Percentiles rank a stretch among this genome's conserved stretches.
These are phyloP conservation scores for Hydractinia echinata DNA, from an alignment of 30 jellyfish, hydroid and myxozoan species.

Conservation along the genomic window DNA sequence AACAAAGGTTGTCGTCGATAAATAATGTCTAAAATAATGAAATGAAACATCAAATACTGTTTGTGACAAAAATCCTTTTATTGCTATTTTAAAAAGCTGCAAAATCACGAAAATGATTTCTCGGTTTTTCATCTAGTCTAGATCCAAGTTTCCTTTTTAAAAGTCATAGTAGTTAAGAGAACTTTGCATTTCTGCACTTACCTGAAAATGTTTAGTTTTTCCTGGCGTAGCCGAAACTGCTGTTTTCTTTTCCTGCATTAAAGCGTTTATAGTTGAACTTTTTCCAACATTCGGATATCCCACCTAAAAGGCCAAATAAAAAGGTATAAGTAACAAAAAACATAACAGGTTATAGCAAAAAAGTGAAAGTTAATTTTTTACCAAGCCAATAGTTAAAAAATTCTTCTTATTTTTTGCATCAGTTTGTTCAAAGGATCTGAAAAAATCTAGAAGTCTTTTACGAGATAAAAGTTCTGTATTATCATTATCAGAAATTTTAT, in stretches of 20 bases:
- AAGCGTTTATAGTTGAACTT: constrained; percentile 91
- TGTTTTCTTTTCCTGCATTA: constrained; percentile 71
- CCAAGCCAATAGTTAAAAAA: constrained; percentile 31
- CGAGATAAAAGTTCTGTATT: constrained; percentile 29
- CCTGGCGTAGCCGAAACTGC: constrained; percentile 99
- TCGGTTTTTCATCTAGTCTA: not conserved
- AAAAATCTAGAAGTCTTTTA: constrained; percentile 43
- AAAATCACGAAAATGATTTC: not conserved
- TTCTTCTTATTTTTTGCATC: not conserved
- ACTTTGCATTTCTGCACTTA: constrained; percentile 7
- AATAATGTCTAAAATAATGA: constrained; percentile 52
- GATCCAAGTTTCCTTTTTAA: not conserved
- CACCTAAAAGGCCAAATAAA: constrained; percentile 35
- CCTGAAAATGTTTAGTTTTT: constrained; percentile 97
- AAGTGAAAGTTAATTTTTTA: not conserved
- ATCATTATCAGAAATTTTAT: not conserved
- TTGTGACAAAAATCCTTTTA: not conserved
- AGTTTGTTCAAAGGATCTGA: constrained; percentile 37
- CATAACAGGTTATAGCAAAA: not conserved
- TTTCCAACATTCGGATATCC: constrained; percentile 99
- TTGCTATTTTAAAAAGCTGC: not conserved
- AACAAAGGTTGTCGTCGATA: constrained; percentile 52
- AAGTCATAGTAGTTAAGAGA: not conserved
- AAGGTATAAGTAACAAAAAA: not conserved
- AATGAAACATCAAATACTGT: no score